Evolutionary conservation across 2,797 vertebrate species (phyloP).

Genomic region (Anniella stebbinsi): DNA sequence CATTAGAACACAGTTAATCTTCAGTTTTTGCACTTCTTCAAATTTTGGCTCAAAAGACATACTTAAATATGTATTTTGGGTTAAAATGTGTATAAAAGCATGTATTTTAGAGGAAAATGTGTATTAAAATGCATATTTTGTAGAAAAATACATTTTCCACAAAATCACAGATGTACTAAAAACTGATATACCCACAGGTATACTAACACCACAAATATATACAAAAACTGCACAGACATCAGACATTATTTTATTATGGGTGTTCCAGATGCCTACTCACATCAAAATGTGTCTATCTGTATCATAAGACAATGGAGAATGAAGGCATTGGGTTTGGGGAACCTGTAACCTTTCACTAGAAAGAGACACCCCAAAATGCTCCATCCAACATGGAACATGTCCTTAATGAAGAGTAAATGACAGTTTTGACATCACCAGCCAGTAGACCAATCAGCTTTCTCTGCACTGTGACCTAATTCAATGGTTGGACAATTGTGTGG

Average conservation of each 20-base stretch:
- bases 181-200: background rate
- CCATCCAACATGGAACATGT: background rate
- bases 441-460: too few relatives aligned
- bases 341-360: background rate
- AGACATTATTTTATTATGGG: too few relatives aligned
- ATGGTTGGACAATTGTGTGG: background rate
- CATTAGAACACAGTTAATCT: background rate
- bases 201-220: background rate
- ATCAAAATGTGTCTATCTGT: background rate
- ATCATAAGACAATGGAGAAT: background rate
- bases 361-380: background rate
- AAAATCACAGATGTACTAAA: too few relatives aligned
- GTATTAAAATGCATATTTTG: background rate
- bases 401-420: background rate
- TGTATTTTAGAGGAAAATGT: too few relatives aligned
- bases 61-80: background rate
- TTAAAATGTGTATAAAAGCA: too few relatives aligned
- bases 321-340: background rate
- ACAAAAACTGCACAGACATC: background rate
- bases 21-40: background rate
- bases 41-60: background rate
- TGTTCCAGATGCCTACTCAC: background rate
- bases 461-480: background rate
- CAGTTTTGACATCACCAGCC: background rate
- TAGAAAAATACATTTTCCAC: background rate